A percentile compares a stretch with the other conserved stretches of the same genome.
These are phyloP conservation scores for Drosophila takahashii DNA, from an alignment of 1,140 invertebrate genomes.

Conservation along the genomic window DNA sequence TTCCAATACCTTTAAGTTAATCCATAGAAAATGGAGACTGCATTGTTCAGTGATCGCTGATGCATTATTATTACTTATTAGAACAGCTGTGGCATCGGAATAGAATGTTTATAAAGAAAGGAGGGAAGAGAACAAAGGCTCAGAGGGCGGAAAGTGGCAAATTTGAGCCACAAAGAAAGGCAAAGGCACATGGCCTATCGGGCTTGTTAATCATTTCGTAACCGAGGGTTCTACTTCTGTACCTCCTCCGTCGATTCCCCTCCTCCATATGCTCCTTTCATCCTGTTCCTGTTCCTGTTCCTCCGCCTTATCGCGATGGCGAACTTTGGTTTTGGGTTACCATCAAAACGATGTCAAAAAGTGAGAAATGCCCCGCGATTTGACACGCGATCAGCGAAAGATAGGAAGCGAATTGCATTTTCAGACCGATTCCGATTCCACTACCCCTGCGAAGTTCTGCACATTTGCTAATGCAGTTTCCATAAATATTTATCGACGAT, in stretches of 20 bases:
- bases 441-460: no score
- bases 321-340: constrained; percentile 72
- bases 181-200: constrained; percentile 54
- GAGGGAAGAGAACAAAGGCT: background rate
- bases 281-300: background rate
- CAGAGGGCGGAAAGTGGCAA: constrained; percentile 62
- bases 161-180: constrained; percentile 21
- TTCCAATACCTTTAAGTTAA: background rate
- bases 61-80: constrained; percentile 26
- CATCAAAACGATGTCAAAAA: constrained; percentile 68
- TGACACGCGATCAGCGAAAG: constrained; percentile 71
- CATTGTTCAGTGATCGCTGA: constrained; percentile 5
- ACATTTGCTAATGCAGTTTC: constrained; percentile 12
- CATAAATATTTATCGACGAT: constrained; percentile 40
- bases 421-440: background rate
- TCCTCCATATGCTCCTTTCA: background rate
- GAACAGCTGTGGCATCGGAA: constrained; percentile 64
- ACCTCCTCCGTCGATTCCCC: constrained; percentile 23
- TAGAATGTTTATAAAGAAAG: background rate
- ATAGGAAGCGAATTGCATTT: constrained; percentile 11
- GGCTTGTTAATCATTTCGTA: constrained; percentile 80
- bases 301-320: constrained; percentile 42
- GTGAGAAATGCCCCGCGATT: constrained; percentile 49
- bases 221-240: background rate
- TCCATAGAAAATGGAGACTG: background rate